These are phyloP conservation scores for Mesorhabditis spiculigera DNA, from an alignment of 2,888 invertebrate species.

Conservation along the genomic window DNA sequence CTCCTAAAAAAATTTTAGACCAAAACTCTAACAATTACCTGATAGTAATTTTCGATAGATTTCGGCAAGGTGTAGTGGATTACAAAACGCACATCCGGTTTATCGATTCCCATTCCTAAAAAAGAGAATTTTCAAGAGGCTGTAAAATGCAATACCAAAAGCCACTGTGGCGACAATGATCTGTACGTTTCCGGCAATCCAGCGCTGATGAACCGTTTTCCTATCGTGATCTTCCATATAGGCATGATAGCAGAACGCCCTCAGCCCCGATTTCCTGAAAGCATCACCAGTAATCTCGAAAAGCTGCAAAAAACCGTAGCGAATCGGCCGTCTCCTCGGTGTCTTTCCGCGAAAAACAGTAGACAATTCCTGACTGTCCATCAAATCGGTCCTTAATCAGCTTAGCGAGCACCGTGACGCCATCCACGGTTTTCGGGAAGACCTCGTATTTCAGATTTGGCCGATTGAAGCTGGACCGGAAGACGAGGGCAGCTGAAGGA, in stretches of 20 bases:
- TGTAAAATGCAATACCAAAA: slow-evolving; percentile 68
- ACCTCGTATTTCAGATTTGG: slow-evolving; percentile 83
- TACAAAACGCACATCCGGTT: slow-evolving; percentile 85
- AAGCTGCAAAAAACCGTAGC: slow-evolving; percentile 25
- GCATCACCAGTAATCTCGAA: slow-evolving; percentile 28
- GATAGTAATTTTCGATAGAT: slow-evolving; percentile 87
- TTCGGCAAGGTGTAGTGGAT: slow-evolving; percentile 67
- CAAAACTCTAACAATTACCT: slow-evolving; percentile 60
- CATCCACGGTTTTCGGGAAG: slow-evolving; percentile 30
- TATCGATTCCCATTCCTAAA: slow-evolving; percentile 86
- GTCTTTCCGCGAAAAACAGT: slow-evolving; percentile 68
- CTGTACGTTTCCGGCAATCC: slow-evolving; percentile 78
- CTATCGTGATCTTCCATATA: slow-evolving; percentile 71
- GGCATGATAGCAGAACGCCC: slow-evolving; percentile 79
- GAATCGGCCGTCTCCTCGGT: slow-evolving; percentile 45
- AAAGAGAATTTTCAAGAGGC: no score
- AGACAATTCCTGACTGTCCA: slow-evolving; percentile 82
- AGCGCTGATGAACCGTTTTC: slow-evolving; percentile 75
- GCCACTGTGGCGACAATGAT: slow-evolving; percentile 85
- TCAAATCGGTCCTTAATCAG: slow-evolving; percentile 29
- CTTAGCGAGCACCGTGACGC: slow-evolving; percentile 30
- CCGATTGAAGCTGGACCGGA: slow-evolving; percentile 82
- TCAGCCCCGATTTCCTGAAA: slow-evolving; percentile 64
- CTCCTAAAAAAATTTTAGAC: slow-evolving; percentile 65
- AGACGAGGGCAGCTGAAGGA: slow-evolving; percentile 67